phyloP scores from a whole-genome alignment of 1,140 invertebrate genomes.

The Stratiolaelaps scimitus region DNA sequence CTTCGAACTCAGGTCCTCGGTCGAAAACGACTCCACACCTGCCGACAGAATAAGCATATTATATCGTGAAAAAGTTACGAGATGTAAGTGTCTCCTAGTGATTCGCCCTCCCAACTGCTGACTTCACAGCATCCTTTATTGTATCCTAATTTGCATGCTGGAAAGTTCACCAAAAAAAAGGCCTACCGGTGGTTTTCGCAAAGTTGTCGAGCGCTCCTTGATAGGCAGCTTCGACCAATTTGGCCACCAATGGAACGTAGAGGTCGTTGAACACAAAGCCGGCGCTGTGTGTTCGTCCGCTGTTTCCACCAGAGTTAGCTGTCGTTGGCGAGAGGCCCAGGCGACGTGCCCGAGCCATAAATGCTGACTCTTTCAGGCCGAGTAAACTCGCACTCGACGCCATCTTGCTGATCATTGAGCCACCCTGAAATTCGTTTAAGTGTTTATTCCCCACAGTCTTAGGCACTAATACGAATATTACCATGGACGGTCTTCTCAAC shows the following conservation, averaged over 20 bases:
- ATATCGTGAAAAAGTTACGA: no score
- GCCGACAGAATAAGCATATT: no score
- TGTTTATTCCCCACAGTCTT: background rate
- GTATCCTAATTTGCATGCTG: no score
- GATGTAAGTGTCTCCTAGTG: no score
- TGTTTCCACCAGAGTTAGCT: background rate
- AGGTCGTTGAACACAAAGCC: conserved; percentile 19
- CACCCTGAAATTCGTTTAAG: background rate
- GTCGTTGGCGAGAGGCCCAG: background rate
- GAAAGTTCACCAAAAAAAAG: background rate
- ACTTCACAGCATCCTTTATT: no score
- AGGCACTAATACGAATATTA: no score
- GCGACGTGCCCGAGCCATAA: background rate
- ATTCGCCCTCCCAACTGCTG: no score
- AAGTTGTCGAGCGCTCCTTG: background rate
- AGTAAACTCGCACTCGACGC: background rate
- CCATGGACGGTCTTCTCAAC: no score
- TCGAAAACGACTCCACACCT: no score
- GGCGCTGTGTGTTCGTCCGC: conserved; percentile 4
- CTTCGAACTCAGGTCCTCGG: no score
- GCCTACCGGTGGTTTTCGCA: background rate
- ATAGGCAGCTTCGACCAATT: background rate
- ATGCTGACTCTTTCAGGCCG: conserved; percentile 10
- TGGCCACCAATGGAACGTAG: conserved; percentile 14
- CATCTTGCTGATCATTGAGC: conserved; percentile 24